A percentile compares a stretch with the other conserved stretches of the same genome.
phyloP scores from a whole-genome alignment of 2,113 vertebrate species.

The Labeo catla region DNA sequence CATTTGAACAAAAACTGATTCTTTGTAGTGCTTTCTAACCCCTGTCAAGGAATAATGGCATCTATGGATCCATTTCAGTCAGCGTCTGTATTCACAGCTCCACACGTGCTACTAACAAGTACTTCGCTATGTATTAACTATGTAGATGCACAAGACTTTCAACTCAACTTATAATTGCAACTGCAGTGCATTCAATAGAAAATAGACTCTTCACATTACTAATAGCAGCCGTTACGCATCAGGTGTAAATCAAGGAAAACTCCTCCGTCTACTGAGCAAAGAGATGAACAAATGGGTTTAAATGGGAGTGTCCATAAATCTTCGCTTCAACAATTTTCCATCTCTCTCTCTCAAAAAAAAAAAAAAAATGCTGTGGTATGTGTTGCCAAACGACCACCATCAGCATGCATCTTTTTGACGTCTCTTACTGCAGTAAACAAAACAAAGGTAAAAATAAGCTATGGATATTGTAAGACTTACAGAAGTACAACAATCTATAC shows the following conservation, averaged over 20 bases:
- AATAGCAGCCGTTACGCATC: conserved; percentile 26
- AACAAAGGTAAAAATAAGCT: conserved; percentile 69
- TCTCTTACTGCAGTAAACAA: conserved; percentile 76
- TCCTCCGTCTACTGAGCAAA: not conserved
- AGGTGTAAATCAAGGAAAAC: not conserved
- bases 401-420: conserved; percentile 89
- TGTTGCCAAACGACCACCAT: conserved; percentile 79
- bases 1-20: not conserved
- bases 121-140: not conserved
- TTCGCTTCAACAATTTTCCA: not conserved
- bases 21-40: conserved; percentile 28
- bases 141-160: conserved; percentile 12
- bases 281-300: not conserved
- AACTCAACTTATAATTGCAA: conserved; percentile 27
- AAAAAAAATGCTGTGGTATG: conserved; percentile 81
- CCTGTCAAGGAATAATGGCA: not conserved
- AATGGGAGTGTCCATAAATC: not conserved
- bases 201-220: conserved; percentile 44
- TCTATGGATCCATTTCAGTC: not conserved
- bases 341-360: not conserved
- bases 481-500: conserved; percentile 81
- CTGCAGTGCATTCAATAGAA: conserved; percentile 37
- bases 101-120: conserved; percentile 6
- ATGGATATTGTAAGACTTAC: conserved; percentile 64
- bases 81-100: not conserved